Base-by-base conservation (phyloP, 1,140 invertebrate species). In the Coboldia fuscipes region DNA sequence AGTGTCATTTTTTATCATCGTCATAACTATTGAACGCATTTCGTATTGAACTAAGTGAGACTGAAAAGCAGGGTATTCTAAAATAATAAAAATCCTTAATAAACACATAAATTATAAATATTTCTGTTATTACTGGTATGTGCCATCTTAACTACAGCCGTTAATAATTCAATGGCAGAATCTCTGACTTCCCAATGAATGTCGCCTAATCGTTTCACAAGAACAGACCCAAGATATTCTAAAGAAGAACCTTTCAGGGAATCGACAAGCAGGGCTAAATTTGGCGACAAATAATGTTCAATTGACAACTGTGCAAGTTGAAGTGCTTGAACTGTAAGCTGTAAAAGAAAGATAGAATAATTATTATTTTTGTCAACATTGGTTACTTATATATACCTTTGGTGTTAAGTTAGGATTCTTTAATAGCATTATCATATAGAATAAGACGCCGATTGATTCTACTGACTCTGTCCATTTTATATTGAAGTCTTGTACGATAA, bases 21-120 rank as follows among this genome's bases (percentile, higher is more conserved):
- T 64, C 12, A 70, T 52, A 0, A 72, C 64, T 16, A 78, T 47
- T 38, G 65, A 61, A 3, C 72, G 61, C 16, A 81, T 62, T 30
- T 71, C 61, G 35, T 70, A 62, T 14, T 68, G 61, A n/a, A 73
- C 40, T 13, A 83, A 48, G 41, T 76, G 65, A 23, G 68, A 63
- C 56, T 78, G 75, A 47, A 76, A 76, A 17, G 74, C 66, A n/a
- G 75, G 73, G 50, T 75, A 81, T 56, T 78, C 75, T 29, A 29
- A 8, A 13, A 29, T 29, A 13, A 29, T 8, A 29, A 29, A 8
- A 23, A 7, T 23, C 22, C 6, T 23, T 23, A 23, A 23, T 7
- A 31, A 28, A 5, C 9, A n/a, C 22, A 31, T 30, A 35, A 35
- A 30, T 9, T 31, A 35, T 13, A 10, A 6, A 7, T 12, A 23